These are phyloP conservation scores for Thereva unica DNA, from an alignment of 2,888 invertebrate species.

Conservation along the genomic window DNA sequence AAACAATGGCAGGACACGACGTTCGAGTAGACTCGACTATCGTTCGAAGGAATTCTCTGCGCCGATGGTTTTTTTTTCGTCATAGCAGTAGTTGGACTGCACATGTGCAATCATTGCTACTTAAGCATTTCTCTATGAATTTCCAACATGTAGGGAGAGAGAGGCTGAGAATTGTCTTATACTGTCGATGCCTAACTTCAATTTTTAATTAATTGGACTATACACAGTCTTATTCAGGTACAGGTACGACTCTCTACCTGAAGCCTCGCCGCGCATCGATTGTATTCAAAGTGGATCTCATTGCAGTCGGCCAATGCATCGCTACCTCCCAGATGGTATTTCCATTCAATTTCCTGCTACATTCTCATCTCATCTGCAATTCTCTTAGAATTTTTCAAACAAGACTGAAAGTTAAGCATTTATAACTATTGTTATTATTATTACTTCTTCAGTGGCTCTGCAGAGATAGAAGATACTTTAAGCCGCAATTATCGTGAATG, in stretches of 20 bases:
- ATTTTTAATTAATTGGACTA: slow-evolving; percentile 42
- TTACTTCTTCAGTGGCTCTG: slow-evolving; percentile 18
- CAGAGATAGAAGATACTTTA: slow-evolving; percentile 18
- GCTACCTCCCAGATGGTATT: slow-evolving; percentile 11
- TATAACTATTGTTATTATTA: slow-evolving; percentile 38
- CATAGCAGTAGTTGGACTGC: not conserved
- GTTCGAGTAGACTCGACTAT: slow-evolving; percentile 30
- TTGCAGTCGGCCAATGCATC: slow-evolving; percentile 12
- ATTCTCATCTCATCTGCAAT: not conserved
- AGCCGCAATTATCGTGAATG: slow-evolving; percentile 34
- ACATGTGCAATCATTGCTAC: slow-evolving; percentile 2
- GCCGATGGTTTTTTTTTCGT: slow-evolving; percentile 8
- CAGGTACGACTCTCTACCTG: slow-evolving; percentile 15
- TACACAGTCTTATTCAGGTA: slow-evolving; percentile 10
- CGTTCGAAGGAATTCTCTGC: slow-evolving; percentile 11
- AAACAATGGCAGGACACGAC: slow-evolving; percentile 27
- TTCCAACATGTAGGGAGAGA: not conserved
- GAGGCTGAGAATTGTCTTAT: slow-evolving; percentile 13
- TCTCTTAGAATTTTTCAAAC: not conserved
- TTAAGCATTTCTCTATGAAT: slow-evolving; percentile 19
- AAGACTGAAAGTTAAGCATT: slow-evolving; percentile 13
- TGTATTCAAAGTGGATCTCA: slow-evolving; percentile 40
- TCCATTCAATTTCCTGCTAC: slow-evolving; percentile 18
- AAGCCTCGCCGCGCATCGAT: slow-evolving; percentile 25
- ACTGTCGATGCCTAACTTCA: slow-evolving; percentile 37